A percentile compares a stretch with the other conserved stretches of the same genome.
Evolutionary conservation across 2,888 invertebrate genomes (phyloP).

Genomic region (Protonemura montana): DNA sequence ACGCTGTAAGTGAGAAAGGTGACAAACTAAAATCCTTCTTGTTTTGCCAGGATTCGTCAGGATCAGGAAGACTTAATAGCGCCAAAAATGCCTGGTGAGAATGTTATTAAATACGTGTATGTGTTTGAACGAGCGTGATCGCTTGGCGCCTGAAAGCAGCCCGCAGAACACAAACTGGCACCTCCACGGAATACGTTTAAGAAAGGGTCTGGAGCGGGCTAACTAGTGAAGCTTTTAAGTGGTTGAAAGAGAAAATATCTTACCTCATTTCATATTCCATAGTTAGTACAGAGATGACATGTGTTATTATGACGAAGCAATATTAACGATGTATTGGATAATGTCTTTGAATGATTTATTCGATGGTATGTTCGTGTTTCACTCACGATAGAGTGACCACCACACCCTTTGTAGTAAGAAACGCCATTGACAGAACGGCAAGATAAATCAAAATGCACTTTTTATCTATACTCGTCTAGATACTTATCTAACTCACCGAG

Average conservation of each 20-base stretch:
- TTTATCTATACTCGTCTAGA: neutral
- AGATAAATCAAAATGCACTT: neutral
- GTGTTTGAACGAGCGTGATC: no score
- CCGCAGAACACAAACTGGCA: neutral
- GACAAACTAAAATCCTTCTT: no score
- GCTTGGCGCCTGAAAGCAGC: neutral
- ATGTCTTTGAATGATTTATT: neutral
- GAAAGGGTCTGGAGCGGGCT: no score
- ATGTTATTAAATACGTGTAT: no score
- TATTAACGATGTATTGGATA: neutral
- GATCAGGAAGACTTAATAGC: no score
- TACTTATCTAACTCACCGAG: no score
- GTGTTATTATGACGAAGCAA: neutral
- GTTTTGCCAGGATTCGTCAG: no score
- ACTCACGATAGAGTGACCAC: neutral
- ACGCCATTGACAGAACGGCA: neutral
- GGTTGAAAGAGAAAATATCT: neutral
- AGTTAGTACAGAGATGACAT: no score
- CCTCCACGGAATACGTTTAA: neutral
- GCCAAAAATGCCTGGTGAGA: no score
- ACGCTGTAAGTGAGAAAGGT: no score
- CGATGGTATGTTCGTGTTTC: neutral
- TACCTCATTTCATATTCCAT: no score
- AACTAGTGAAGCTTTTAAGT: no score
- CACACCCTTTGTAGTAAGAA: conserved; percentile 7